A percentile compares a stretch with the other conserved stretches of the same genome.
Conservation (phyloP, 35 echinoderm and acorn worm species). For the Lytechinus variegatus region DNA sequence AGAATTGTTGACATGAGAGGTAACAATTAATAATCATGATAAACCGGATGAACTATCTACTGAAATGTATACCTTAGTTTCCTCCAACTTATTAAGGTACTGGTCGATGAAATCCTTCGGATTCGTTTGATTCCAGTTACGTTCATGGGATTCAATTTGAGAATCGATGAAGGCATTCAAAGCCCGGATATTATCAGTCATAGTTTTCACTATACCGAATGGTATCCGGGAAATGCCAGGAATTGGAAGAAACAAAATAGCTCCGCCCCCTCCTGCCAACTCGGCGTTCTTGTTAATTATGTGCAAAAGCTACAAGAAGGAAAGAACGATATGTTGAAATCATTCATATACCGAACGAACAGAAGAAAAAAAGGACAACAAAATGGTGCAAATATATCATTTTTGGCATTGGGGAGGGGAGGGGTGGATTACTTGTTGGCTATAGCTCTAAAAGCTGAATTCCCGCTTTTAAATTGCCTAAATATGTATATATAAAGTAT, state of each 20-base stretch:
- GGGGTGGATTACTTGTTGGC: no score
- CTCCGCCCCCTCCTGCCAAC: constrained; percentile 30
- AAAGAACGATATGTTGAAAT: neutral
- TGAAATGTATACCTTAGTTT: constrained; percentile 32
- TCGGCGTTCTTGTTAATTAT: neutral
- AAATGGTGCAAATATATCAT: no score
- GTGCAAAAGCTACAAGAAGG: constrained; percentile 33
- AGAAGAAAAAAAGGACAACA: no score
- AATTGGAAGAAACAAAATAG: neutral
- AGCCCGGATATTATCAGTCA: neutral
- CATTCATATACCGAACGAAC: no score
- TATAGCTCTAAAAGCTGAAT: no score
- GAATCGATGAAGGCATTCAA: constrained; percentile 43
- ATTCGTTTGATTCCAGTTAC: constrained; percentile 34
- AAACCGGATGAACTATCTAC: no score
- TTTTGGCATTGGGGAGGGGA: no score
- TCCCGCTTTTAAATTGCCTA: no score
- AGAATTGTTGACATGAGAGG: no score
- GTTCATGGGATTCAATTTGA: constrained; percentile 40
- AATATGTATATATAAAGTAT: no score
- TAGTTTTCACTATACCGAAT: neutral
- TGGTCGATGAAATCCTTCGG: constrained; percentile 69
- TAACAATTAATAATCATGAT: no score
- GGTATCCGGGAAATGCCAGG: constrained; percentile 28
- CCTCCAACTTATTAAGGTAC: constrained; percentile 55